Conservation (phyloP, 2,888 invertebrate species). For the Torymus auratus region DNA sequence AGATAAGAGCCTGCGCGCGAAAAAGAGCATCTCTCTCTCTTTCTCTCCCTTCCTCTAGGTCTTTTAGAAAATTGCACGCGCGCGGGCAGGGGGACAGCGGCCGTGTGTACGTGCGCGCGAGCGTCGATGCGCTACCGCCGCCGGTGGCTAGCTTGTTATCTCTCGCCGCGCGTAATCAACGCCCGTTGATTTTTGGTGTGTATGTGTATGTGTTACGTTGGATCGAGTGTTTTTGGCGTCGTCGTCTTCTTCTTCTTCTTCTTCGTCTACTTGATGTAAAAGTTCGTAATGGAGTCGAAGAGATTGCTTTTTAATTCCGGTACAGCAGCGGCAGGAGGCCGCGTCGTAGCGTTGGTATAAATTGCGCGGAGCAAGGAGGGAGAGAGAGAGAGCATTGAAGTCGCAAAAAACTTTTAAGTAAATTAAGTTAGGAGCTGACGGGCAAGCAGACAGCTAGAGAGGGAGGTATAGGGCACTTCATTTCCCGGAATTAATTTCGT, state of each 20-base stretch:
- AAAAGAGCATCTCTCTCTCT: constrained; percentile 57
- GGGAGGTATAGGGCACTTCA: constrained; percentile 1
- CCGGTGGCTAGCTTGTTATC: no score
- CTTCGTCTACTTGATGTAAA: not conserved
- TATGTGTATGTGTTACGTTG: no score
- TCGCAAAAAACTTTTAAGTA: constrained; percentile 38
- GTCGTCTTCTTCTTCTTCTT: not conserved
- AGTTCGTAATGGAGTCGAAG: constrained; percentile 12
- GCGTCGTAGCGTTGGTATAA: not conserved
- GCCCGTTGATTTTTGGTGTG: no score
- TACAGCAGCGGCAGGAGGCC: not conserved
- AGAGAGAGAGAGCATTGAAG: not conserved
- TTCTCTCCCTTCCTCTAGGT: constrained; percentile 58
- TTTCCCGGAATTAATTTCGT: constrained; percentile 39
- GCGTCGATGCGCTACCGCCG: not conserved
- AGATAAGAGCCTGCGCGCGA: constrained; percentile 46
- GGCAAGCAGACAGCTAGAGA: not conserved
- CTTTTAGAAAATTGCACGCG: constrained; percentile 61
- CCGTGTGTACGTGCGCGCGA: constrained; percentile 13
- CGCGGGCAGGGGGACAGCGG: constrained; percentile 55
- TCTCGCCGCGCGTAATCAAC: no score
- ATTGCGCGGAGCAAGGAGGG: not conserved
- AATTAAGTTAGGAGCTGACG: constrained; percentile 31
- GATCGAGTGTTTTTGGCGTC: no score
- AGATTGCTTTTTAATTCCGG: constrained; percentile 32